These are phyloP conservation scores for Agrotis ipsilon DNA, from an alignment of 2,888 invertebrate genomes.

Conservation along the genomic window DNA sequence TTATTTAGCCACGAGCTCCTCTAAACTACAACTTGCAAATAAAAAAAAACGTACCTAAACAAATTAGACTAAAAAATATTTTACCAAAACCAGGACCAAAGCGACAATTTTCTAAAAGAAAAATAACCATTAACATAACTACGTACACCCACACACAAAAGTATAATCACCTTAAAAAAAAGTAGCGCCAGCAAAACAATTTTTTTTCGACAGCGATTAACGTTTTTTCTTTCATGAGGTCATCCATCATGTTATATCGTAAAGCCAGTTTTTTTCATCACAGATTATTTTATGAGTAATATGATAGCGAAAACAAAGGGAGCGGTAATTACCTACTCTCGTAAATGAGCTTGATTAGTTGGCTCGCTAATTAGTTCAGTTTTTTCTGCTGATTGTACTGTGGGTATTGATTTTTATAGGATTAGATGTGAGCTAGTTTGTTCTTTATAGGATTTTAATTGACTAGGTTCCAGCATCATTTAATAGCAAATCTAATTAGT, in stretches of 20 bases:
- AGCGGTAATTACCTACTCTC: conserved; percentile 53
- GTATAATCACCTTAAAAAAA: conserved; percentile 7
- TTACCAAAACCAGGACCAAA: too few species aligned
- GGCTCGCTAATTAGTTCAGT: conserved; percentile 44
- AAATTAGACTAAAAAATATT: too few species aligned
- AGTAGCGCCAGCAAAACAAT: background rate
- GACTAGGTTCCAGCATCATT: too few species aligned
- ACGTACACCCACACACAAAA: background rate
- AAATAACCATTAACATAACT: too few species aligned
- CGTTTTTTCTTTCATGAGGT: conserved; percentile 19
- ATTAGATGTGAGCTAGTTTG: background rate
- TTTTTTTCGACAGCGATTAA: conserved; percentile 27
- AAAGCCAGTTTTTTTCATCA: conserved; percentile 40
- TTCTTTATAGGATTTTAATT: background rate
- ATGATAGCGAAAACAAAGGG: conserved; percentile 53
- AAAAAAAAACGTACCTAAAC: too few species aligned
- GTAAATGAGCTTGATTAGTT: conserved; percentile 48
- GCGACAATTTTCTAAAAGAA: too few species aligned
- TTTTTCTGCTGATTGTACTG: conserved; percentile 13
- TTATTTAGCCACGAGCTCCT: too few species aligned
- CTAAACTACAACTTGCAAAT: too few species aligned
- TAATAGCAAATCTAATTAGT: too few species aligned
- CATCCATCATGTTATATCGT: conserved; percentile 49
- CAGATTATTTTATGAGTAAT: conserved; percentile 53
- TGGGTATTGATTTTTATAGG: conserved; percentile 2